Conservation (phyloP, 2,113 vertebrate species). For the Leptodactylus fuscus region DNA sequence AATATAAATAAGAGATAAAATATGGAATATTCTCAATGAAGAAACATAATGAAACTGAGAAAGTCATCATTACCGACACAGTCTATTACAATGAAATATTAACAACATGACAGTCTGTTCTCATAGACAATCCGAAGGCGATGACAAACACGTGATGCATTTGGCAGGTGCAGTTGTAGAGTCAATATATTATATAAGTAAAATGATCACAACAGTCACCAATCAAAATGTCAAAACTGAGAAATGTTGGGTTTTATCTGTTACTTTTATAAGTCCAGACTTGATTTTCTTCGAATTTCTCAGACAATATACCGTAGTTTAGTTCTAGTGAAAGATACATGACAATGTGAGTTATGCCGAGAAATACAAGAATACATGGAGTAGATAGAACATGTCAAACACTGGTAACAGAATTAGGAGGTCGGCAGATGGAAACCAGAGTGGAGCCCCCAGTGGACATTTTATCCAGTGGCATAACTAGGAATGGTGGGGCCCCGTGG, state of each 20-base stretch:
- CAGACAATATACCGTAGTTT: not conserved
- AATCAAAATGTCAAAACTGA: conserved; percentile 8
- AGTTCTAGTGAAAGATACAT: not conserved
- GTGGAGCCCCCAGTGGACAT: too few species aligned
- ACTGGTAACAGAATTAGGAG: not conserved
- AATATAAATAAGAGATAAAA: too few species aligned
- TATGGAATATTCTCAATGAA: not conserved
- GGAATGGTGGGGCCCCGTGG: too few species aligned
- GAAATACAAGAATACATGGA: not conserved
- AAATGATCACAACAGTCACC: not conserved
- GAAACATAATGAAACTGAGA: not conserved
- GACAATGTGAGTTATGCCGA: not conserved
- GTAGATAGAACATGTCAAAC: not conserved
- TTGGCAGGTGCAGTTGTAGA: not conserved
- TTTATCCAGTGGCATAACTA: too few species aligned
- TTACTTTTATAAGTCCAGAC: not conserved
- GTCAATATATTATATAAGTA: not conserved
- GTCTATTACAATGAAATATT: conserved; percentile 14
- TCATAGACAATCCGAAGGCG: not conserved
- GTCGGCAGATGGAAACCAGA: not conserved
- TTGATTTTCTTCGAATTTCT: conserved; percentile 1
- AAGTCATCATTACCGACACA: too few species aligned
- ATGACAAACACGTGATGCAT: not conserved
- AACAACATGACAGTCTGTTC: not conserved
- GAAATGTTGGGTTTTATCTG: not conserved